These are phyloP conservation scores for Phrynocephalus vlangalii DNA, from an alignment of 2,797 vertebrate genomes.

Conservation along the genomic window DNA sequence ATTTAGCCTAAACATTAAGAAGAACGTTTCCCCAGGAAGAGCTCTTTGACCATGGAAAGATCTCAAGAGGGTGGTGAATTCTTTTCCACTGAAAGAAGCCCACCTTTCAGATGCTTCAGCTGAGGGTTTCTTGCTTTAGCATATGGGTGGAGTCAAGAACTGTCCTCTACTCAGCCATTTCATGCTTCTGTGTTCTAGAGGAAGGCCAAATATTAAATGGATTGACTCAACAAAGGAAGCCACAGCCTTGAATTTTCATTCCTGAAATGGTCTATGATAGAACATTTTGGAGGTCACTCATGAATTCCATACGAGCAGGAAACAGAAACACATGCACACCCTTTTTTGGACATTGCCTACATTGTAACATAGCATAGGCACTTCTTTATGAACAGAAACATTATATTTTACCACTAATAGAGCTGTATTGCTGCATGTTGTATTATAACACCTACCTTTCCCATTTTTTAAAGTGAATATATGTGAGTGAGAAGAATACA, in stretches of 20 bases:
- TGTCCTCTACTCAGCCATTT: background rate
- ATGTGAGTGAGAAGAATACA: background rate
- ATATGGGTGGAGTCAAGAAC: too few relatives aligned
- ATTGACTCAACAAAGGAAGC: too few relatives aligned
- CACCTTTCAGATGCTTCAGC: too few relatives aligned
- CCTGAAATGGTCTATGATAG: too few relatives aligned
- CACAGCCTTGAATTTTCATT: too few relatives aligned
- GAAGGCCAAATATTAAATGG: background rate
- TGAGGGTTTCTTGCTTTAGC: too few relatives aligned
- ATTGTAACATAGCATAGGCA: background rate
- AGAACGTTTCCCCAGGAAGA: background rate
- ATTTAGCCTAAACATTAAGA: background rate
- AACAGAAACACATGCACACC: background rate
- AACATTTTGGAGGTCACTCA: too few relatives aligned
- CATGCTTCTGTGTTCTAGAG: background rate
- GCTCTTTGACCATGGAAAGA: background rate
- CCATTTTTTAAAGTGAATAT: background rate
- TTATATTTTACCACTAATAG: background rate
- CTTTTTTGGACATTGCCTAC: background rate
- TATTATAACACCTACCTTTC: too few relatives aligned
- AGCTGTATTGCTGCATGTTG: too few relatives aligned
- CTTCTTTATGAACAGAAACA: background rate
- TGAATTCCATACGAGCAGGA: background rate
- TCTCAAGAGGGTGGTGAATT: background rate
- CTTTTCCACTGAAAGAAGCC: background rate